Percentiles rank a stretch among this genome's conserved stretches.
These are phyloP conservation scores for Psylliodes chrysocephalus DNA, from an alignment of 2,888 invertebrate species.

Conservation along the genomic window DNA sequence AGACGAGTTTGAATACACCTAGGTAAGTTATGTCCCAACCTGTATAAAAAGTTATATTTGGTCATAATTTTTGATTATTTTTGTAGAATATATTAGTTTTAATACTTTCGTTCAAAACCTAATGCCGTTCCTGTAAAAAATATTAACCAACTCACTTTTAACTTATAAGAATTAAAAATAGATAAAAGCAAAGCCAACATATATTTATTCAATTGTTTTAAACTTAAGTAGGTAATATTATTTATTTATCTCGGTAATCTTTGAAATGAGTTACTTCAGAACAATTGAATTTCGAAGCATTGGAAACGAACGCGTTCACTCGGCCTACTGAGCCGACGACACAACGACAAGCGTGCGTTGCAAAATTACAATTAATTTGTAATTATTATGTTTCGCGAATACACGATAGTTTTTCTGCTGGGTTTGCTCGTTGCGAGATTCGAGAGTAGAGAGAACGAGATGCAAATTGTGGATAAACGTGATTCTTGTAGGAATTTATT, in stretches of 20 bases:
- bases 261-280: background rate
- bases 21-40: too few relatives aligned
- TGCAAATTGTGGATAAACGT: constrained; percentile 19
- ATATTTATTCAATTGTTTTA: constrained; percentile 14
- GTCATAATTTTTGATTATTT: too few relatives aligned
- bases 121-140: background rate
- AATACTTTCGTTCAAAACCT: too few relatives aligned
- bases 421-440: constrained; percentile 26
- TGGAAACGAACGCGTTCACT: constrained; percentile 17
- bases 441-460: too few relatives aligned
- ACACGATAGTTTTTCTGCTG: constrained; percentile 35
- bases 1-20: too few relatives aligned
- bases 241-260: constrained; percentile 11
- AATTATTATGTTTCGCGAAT: constrained; percentile 42
- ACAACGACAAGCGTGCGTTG: constrained; percentile 24
- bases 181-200: background rate
- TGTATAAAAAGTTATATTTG: too few relatives aligned
- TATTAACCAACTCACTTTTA: background rate
- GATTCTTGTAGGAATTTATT: constrained; percentile 30
- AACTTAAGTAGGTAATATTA: background rate
- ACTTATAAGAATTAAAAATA: background rate
- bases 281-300: constrained; percentile 24
- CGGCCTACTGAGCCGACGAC: constrained; percentile 11
- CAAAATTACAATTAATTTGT: constrained; percentile 40
- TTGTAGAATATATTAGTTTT: too few relatives aligned